Evolutionary conservation across 1,140 invertebrate genomes (phyloP), one percentile per base, ranked within the genome.

Genomic region (Habropoda laboriosa): DNA sequence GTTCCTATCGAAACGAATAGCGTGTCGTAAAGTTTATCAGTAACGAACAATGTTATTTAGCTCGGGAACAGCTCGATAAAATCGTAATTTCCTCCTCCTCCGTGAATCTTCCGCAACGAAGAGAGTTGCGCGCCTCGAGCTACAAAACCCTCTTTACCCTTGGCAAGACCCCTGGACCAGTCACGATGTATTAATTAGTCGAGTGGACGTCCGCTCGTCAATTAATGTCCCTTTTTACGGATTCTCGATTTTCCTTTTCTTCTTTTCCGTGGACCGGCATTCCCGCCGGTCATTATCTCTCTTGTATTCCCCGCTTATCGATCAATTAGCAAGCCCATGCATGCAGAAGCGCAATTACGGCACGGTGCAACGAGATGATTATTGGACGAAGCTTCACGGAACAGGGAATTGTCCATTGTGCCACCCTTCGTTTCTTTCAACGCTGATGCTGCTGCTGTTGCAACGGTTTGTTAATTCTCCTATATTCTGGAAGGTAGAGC

Each of bases 321-420:
- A 86, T 86, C 84, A 86, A 86, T 86, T 86, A 86, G 73, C 66
- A 45, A 30, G 55, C 24, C 58, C 77, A 68, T 71, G 80, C 83
- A 80, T 79, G 84, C 84, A 81, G 85, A 86, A 86, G 83, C 84
- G 84, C 84, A 86, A 86, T 86, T 86, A 86, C 64, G 12, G 55
- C 81, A 73, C 72, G 82, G 83, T 85, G 83, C 83, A 85, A 42
- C 79, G 79, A 51, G 73, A 85, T 63, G 79, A 78, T 81, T 77
- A 81, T 84, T 74, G 81, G 32, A 75, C 67, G 55, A n/a, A 32
- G 60, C 61, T 42, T 66, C 76, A 40, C 67, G 47, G 42, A 55
- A 42, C 32, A 61, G 77, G 81, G 57, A 83, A 80, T 83, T 72
- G 81, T 81, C 60, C 61, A 75, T 82, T 80, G 73, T 82, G 55